These are phyloP conservation scores for Caiman crocodilus DNA, from an alignment of 2,797 vertebrate genomes.

Conservation along the genomic window DNA sequence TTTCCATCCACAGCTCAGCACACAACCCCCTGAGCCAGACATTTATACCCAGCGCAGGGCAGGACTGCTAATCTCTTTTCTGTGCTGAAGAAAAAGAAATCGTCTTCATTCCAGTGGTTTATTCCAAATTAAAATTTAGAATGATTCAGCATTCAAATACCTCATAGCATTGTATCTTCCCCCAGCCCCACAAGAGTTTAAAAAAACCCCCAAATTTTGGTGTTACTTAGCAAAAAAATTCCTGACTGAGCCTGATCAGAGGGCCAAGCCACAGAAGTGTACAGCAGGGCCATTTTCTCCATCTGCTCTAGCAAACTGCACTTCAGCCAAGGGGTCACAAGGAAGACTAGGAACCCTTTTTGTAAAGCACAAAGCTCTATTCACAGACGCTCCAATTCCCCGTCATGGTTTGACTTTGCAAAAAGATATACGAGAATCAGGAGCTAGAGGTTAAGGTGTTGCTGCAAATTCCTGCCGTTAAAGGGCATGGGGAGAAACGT, in stretches of 20 bases:
- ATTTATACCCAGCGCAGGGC: background rate
- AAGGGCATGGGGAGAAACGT: background rate
- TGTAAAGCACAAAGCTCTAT: background rate
- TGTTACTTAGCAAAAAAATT: background rate
- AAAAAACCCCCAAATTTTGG: background rate
- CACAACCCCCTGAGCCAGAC: too few relatives aligned
- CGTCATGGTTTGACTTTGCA: background rate
- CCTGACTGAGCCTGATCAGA: background rate
- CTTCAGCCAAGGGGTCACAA: background rate
- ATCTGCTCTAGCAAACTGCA: accelerated
- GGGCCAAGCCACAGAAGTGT: background rate
- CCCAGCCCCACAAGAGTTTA: background rate
- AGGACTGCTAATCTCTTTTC: background rate
- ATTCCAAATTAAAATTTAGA: accelerated
- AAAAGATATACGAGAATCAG: too few relatives aligned
- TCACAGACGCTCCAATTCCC: background rate
- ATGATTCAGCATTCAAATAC: background rate
- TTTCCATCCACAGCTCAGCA: too few relatives aligned
- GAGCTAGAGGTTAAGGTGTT: background rate
- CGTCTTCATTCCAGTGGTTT: background rate
- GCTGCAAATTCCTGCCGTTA: background rate
- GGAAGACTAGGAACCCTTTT: background rate
- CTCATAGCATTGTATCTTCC: background rate
- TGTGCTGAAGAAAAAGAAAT: too few relatives aligned
- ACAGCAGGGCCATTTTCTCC: background rate